phyloP scores from a whole-genome alignment of 2,888 invertebrate species.

The Lymantria dispar region DNA sequence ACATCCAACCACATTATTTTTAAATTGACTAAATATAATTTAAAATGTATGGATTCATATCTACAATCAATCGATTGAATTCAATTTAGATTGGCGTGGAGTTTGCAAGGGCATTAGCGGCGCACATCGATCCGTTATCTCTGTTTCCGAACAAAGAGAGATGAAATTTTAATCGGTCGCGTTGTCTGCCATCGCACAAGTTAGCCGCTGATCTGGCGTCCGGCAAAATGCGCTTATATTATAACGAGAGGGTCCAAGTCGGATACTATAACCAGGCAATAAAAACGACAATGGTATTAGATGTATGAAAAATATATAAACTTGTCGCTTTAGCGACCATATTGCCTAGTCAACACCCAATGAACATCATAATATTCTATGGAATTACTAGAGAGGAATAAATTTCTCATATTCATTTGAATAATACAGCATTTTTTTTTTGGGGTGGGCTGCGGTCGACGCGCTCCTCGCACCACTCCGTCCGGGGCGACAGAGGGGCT shows the following conservation, averaged over 20 bases:
- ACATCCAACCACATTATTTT: not conserved
- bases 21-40: not conserved
- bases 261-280: too few relatives aligned
- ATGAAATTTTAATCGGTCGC: slow-evolving; percentile 79
- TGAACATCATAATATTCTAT: too few relatives aligned
- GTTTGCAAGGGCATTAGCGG: slow-evolving; percentile 58
- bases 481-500: too few relatives aligned
- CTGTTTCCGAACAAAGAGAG: slow-evolving; percentile 68
- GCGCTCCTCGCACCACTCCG: too few relatives aligned
- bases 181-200: slow-evolving; percentile 65
- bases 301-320: too few relatives aligned
- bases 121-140: slow-evolving; percentile 69
- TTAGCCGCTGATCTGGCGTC: slow-evolving; percentile 57
- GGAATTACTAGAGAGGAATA: too few relatives aligned
- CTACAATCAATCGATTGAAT: slow-evolving; percentile 50
- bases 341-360: too few relatives aligned
- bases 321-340: too few relatives aligned
- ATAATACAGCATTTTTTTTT: too few relatives aligned
- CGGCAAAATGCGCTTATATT: slow-evolving; percentile 45
- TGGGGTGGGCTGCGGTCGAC: too few relatives aligned
- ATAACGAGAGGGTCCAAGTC: slow-evolving; percentile 50
- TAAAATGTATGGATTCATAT: slow-evolving; percentile 13
- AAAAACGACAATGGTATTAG: too few relatives aligned
- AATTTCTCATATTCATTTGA: too few relatives aligned
- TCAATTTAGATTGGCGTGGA: slow-evolving; percentile 58